A percentile compares a stretch with the other conserved stretches of the same genome.
These are phyloP conservation scores for Pseudomyrmex dendroicus DNA, from an alignment of 1,140 invertebrate genomes.

Conservation along the genomic window DNA sequence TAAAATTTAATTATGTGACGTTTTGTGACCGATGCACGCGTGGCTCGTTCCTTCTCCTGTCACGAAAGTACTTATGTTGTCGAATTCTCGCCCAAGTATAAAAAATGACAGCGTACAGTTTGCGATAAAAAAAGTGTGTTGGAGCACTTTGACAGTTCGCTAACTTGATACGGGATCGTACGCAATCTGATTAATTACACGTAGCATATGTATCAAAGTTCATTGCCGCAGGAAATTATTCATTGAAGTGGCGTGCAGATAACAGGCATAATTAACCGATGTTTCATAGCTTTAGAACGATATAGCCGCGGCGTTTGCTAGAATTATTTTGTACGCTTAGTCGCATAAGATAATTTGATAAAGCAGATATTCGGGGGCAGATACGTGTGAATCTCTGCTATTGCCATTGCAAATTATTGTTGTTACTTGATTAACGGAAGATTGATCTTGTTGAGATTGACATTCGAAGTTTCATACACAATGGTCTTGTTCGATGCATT, in stretches of 20 bases:
- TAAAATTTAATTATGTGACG: too few species aligned
- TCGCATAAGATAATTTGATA: conserved; percentile 35
- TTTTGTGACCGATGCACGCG: too few species aligned
- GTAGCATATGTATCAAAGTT: conserved; percentile 57
- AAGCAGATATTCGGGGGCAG: conserved; percentile 21
- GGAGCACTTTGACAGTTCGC: conserved; percentile 33
- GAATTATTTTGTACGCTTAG: conserved; percentile 48
- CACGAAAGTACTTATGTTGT: too few species aligned
- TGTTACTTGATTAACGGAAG: conserved; percentile 9
- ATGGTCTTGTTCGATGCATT: not conserved
- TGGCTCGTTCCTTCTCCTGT: too few species aligned
- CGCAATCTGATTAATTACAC: conserved; percentile 59
- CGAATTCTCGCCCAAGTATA: not conserved
- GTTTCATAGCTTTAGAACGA: conserved; percentile 52
- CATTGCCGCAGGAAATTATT: conserved; percentile 58
- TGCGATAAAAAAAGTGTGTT: conserved; percentile 34
- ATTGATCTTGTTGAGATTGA: conserved; percentile 25
- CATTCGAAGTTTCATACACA: not conserved
- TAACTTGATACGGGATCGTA: conserved; percentile 42
- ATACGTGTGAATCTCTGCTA: conserved; percentile 30
- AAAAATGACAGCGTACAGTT: conserved; percentile 15
- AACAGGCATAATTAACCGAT: conserved; percentile 61
- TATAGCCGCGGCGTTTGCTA: conserved; percentile 41
- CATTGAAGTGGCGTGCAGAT: conserved; percentile 59
- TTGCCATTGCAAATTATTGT: conserved; percentile 20